Evolutionary conservation across 1,140 invertebrate species (phyloP), one percentile per base, ranked within the genome.

Genomic region (Coptotermes formosanus): DNA sequence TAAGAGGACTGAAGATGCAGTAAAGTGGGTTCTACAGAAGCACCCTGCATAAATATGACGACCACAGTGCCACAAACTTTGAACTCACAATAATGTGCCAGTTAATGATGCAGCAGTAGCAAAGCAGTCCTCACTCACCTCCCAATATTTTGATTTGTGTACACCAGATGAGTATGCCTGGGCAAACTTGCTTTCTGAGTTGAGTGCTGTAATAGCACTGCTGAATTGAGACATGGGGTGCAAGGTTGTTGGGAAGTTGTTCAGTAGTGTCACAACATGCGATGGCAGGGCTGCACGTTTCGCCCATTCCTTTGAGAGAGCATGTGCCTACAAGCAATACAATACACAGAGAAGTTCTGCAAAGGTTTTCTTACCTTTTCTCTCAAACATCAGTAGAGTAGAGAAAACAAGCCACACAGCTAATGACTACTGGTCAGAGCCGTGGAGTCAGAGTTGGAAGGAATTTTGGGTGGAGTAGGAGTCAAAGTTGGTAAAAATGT

Each of bases 181-280:
- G 9, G 96, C 96, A 92, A 98, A 99, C 90, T 97, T 96, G 89
- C 97, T 98, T 92, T 99, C 98, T 89, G 95, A 97, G 91, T 98
- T 98, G 82, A 99, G 92, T 7, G 97, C 95, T 21, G 97, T 98
- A 87, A 99, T 95, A 21, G 98, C 98, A 52, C 97, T 95, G 82
- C 96, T 96, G 89, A 99, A 97, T 91, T 99, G 98, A 21, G 97
- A 95, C 98, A 99, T 99, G 0, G 98, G 98, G 90, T 99, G 98
- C 45, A 99, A 91, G 87, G 95, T 94, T 88, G 95, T 94, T n/a
- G 98, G 98, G 92, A 99, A 97, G 90, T 98, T 98, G 91, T 99
- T 99, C 87, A 99, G 91, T 93, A 99, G 96, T 45, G 95, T 97
- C 21, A 98, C 97, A 52, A 99, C 97, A 91, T 99, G 98, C 82